These are phyloP conservation scores for Poliocrania exsul DNA, from an alignment of 2,797 vertebrate genomes.

Conservation along the genomic window DNA sequence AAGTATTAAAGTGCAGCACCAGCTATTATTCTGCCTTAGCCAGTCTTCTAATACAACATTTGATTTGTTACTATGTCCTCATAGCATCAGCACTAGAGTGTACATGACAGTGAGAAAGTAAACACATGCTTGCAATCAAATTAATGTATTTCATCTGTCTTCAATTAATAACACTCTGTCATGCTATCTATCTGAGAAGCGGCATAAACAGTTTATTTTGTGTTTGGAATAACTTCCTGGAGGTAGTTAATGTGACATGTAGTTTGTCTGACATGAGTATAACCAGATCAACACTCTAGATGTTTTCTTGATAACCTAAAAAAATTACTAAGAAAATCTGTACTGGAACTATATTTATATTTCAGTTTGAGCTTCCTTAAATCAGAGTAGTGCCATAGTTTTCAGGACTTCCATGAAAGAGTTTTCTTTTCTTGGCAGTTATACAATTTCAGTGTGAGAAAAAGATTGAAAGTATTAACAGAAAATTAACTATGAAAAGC, in stretches of 20 bases:
- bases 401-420: slow-evolving; percentile 49
- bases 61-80: slow-evolving; percentile 75
- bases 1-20: slow-evolving; percentile 40
- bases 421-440: slow-evolving; percentile 58
- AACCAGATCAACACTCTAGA: slow-evolving; percentile 95
- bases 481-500: not conserved
- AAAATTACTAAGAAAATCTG: slow-evolving; percentile 82
- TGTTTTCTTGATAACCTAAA: slow-evolving; percentile 94
- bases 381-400: slow-evolving; percentile 42
- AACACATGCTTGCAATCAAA: slow-evolving; percentile 83
- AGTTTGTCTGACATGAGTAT: slow-evolving; percentile 94
- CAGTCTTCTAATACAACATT: slow-evolving; percentile 63
- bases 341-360: slow-evolving; percentile 73
- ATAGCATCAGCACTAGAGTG: slow-evolving; percentile 68
- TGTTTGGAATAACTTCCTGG: slow-evolving; percentile 97
- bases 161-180: slow-evolving; percentile 87
- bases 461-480: slow-evolving; percentile 37
- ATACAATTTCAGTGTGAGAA: slow-evolving; percentile 32
- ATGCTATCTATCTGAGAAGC: slow-evolving; percentile 89
- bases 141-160: slow-evolving; percentile 86
- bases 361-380: slow-evolving; percentile 68
- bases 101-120: slow-evolving; percentile 79
- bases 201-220: slow-evolving; percentile 98
- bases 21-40: slow-evolving; percentile 64
- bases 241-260: slow-evolving; percentile 92